Percentiles rank a stretch among this genome's conserved stretches.
phyloP scores from a whole-genome alignment of 1,140 invertebrate genomes.

The Planococcus citri region DNA sequence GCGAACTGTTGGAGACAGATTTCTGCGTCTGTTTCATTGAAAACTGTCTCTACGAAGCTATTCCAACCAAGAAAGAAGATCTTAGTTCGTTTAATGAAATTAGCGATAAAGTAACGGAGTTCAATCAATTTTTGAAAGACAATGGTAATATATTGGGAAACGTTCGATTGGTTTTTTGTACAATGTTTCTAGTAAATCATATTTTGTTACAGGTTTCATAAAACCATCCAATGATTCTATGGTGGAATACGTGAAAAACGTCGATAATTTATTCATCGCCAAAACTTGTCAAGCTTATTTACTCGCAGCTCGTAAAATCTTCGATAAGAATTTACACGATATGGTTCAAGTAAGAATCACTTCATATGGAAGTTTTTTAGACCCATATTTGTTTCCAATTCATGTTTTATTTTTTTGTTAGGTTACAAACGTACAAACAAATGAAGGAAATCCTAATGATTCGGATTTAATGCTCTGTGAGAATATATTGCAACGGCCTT shows the following conservation, averaged over 20 bases:
- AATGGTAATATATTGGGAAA: not conserved
- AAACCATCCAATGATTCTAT: slow-evolving; percentile 38
- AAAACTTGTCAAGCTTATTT: slow-evolving; percentile 63
- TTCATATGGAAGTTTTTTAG: slow-evolving; percentile 20
- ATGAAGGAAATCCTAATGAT: not conserved
- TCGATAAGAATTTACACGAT: slow-evolving; percentile 68
- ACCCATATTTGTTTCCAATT: not conserved
- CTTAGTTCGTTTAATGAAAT: not conserved
- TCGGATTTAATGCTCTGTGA: not conserved
- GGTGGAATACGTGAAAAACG: slow-evolving; percentile 55
- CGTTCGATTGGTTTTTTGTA: too few relatives aligned
- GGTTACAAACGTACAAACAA: not conserved
- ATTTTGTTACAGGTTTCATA: slow-evolving; percentile 41
- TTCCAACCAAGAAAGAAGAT: slow-evolving; percentile 7
- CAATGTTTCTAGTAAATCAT: too few relatives aligned
- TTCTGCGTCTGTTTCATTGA: not conserved
- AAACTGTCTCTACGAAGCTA: slow-evolving; percentile 10
- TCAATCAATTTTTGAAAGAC: slow-evolving; percentile 5
- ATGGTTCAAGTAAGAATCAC: slow-evolving; percentile 46
- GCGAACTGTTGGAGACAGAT: not conserved
- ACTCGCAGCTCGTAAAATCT: slow-evolving; percentile 53
- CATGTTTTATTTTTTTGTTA: too few relatives aligned
- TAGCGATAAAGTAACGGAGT: not conserved
- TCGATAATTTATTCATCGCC: slow-evolving; percentile 63
- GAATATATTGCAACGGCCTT: not conserved